Base-by-base conservation (phyloP, 2,113 vertebrate genomes). In the Lipotes vexillifer region DNA sequence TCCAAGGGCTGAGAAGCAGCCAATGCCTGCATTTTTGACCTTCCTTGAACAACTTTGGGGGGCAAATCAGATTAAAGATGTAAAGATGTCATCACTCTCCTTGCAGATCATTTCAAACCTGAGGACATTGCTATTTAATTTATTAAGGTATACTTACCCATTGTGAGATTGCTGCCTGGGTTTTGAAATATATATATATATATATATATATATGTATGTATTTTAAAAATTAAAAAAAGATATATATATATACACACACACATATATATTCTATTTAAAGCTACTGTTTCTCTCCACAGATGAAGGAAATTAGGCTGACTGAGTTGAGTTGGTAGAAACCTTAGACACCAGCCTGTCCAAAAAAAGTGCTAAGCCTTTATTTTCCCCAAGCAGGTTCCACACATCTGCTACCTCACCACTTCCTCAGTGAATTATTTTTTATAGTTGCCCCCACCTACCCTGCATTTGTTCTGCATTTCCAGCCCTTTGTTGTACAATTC, bases 401-500 rank as follows among this genome's bases (percentile, higher is more conserved):
- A 97, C 97, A 97, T 97, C 84, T 98, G 96, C 92, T 97, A 94
- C 96, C 94, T 92, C 52, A 86, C 97, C 96, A 97, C 97, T 97
- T 97, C 98, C 97, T 98, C 98, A 97, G 94, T 98, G 97, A 98
- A 97, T 97, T 96, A 81, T 77, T 88, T 97, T 97, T 98, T 97
- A 98, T 95, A 96, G 96, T 81, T 2, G 11, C 90, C 84, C 83
- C 5, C 25, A 96, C 95, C 95, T 97, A 84, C 90, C 71, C 96
- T 95, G 84, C 92, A 90, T 97, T 98, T 94, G 96, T 97, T 93
- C 95, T 97, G 87, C 96, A 95, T 97, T 97, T 95, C 71, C 95
- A 38, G 55, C 23, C 95, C 95, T 98, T 98, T 98, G 96, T 97
- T 97, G 92, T 97, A 97, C 97, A 98, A 98, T 97, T 97, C 97